Conservation (phyloP, 2,888 invertebrate species). For the Eupithecia subumbrata region DNA sequence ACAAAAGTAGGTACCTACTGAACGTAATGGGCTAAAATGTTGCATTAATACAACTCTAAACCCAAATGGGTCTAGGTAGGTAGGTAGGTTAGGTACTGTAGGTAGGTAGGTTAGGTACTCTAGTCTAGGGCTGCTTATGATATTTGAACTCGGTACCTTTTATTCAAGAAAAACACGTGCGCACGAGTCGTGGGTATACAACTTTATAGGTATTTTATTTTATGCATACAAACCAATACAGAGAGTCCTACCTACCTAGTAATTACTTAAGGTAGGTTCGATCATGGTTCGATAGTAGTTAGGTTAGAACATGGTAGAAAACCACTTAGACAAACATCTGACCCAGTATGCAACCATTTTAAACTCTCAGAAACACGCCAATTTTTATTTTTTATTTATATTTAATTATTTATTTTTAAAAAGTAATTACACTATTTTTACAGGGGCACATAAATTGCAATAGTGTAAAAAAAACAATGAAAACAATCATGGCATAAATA, state of each 20-base stretch:
- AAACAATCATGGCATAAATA: too few species aligned
- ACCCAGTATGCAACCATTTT: neutral
- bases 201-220: neutral
- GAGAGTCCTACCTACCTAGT: too few species aligned
- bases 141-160: neutral
- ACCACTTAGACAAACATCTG: neutral
- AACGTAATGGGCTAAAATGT: neutral
- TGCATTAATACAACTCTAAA: neutral
- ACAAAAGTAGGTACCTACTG: neutral
- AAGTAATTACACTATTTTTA: too few species aligned
- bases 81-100: too few species aligned
- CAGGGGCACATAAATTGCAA: too few species aligned
- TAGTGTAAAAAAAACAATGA: too few species aligned
- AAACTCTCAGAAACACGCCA: neutral
- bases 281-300: too few species aligned
- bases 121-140: too few species aligned
- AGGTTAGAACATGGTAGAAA: neutral
- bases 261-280: neutral
- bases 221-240: neutral
- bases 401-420: too few species aligned
- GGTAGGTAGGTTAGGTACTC: neutral
- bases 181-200: neutral
- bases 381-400: neutral
- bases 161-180: neutral
- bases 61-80: neutral